These are phyloP conservation scores for Catamblyrhynchus diadema DNA, from an alignment of 2,797 vertebrate genomes.

Conservation along the genomic window DNA sequence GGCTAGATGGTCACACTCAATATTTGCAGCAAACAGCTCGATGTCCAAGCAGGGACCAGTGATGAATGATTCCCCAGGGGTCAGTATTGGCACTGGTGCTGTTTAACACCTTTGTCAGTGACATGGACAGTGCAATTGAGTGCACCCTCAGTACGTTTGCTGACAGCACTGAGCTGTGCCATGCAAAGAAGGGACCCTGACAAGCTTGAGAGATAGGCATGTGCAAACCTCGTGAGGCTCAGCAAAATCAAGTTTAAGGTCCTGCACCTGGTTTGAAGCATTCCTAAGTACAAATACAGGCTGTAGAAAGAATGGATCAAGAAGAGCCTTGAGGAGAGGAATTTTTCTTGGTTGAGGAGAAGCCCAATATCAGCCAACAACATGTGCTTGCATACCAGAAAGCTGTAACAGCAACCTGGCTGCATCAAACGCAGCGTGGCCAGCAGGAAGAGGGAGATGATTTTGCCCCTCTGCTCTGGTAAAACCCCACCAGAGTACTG, in stretches of 20 bases:
- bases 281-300: neutral
- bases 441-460: neutral
- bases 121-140: neutral
- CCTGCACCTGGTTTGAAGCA: neutral
- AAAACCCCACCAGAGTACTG: neutral
- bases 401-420: neutral
- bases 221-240: neutral
- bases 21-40: neutral
- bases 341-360: neutral
- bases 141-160: accelerated
- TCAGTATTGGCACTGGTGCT: too few species aligned
- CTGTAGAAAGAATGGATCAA: neutral
- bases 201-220: neutral
- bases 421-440: accelerated
- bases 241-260: neutral
- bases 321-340: neutral
- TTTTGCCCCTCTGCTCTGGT: neutral
- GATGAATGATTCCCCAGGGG: neutral
- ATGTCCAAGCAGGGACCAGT: too few species aligned
- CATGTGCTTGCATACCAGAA: accelerated
- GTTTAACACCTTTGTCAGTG: neutral
- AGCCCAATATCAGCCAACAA: neutral
- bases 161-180: neutral
- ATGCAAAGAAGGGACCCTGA: neutral
- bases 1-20: neutral